A percentile compares a stretch with the other conserved stretches of the same genome.
Conservation (phyloP, 1,140 invertebrate genomes). For the Brachionus sp. region DNA sequence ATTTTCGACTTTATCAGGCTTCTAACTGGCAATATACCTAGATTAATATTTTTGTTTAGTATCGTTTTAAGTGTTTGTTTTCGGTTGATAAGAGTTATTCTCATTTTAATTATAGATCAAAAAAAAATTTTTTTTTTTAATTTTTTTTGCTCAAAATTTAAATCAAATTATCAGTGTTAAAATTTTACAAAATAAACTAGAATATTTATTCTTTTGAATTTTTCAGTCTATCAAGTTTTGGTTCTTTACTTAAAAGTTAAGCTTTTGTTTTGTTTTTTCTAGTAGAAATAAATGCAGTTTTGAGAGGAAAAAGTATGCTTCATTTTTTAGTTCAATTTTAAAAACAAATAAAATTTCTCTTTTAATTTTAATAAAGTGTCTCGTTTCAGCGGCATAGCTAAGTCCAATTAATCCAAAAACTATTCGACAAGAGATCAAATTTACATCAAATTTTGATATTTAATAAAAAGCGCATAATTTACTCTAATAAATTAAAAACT, state of each 20-base stretch:
- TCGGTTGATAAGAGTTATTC: neutral
- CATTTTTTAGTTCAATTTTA: too few species aligned
- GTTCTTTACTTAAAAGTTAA: too few species aligned
- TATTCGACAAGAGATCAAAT: neutral
- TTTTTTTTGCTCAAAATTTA: too few species aligned
- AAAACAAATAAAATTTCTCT: too few species aligned
- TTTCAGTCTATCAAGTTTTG: too few species aligned
- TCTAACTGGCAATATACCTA: neutral
- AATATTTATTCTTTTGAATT: too few species aligned
- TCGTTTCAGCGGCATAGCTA: neutral
- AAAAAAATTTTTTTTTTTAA: too few species aligned
- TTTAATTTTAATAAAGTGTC: neutral
- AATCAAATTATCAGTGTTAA: too few species aligned
- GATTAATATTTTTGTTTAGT: neutral
- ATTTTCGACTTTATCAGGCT: neutral
- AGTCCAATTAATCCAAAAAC: neutral
- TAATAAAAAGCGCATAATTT: neutral
- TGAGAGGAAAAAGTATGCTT: too few species aligned
- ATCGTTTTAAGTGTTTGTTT: neutral
- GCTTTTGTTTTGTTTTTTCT: too few species aligned
- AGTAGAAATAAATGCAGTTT: too few species aligned
- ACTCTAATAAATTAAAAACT: neutral
- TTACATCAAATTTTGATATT: neutral
- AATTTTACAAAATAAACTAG: too few species aligned
- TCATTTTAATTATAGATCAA: neutral